Conservation (phyloP, 2,113 vertebrate genomes). For the Raja brachyura region DNA sequence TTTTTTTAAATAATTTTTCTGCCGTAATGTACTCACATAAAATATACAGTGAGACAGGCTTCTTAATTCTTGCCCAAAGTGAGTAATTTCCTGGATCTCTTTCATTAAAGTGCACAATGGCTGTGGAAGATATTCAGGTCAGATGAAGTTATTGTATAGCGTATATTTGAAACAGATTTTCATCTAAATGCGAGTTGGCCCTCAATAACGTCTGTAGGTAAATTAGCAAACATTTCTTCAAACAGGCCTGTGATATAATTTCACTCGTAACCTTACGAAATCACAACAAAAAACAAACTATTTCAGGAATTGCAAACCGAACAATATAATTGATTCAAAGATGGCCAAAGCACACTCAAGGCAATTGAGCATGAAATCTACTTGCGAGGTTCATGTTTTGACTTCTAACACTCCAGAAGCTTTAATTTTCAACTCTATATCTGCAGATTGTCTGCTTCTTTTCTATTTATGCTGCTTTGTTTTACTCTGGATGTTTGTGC, state of each 20-base stretch:
- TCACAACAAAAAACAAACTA: not conserved
- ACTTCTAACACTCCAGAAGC: not conserved
- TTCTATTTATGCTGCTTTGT: not conserved
- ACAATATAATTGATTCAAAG: not conserved
- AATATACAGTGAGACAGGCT: not conserved
- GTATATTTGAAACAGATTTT: not conserved
- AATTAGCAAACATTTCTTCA: not conserved
- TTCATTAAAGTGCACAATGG: not conserved
- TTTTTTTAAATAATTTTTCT: conserved; percentile 16
- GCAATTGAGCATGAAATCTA: not conserved
- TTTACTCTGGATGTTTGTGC: not conserved
- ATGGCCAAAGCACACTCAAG: not conserved
- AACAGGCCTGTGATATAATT: not conserved
- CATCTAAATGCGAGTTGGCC: not conserved
- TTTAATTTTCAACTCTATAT: not conserved
- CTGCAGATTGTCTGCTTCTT: not conserved
- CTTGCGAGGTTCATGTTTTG: not conserved
- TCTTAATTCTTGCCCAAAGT: not conserved
- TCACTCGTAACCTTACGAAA: not conserved
- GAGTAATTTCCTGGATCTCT: not conserved
- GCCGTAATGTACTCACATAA: conserved; percentile 4
- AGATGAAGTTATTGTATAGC: not conserved
- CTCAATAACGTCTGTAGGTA: not conserved
- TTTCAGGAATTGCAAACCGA: not conserved
- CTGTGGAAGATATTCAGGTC: not conserved